Base-by-base conservation (phyloP, 2,113 vertebrate genomes). In the Heloderma charlesbogerti region DNA sequence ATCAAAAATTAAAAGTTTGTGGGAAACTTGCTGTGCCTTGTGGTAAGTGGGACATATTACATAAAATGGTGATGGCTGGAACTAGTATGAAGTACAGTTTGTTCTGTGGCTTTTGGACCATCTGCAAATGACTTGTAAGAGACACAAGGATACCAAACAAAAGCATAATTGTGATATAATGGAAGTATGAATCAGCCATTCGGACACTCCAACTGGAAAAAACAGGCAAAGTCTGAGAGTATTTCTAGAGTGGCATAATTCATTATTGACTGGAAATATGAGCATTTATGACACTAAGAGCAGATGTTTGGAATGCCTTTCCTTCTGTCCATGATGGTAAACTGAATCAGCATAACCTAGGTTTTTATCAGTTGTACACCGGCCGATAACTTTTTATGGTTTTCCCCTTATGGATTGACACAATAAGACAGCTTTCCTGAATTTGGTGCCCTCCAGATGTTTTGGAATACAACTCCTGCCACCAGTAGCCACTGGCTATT, bases 61-160 rank as follows among this genome's bases (percentile, higher is more conserved):
- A 90, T 94, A 94, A 98, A 96, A 97, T 94, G 94, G 89, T 85
- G 92, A 94, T 95, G 94, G 87, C 84, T 96, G 94, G 94, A 96
- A 96, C 91, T 90, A 94, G 93, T 96, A 94, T 94, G 95, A 97
- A 97, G 96, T 96, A 97, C 96, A 97, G 95, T 93, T 96, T 97
- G 96, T 96, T 96, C 95, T 96, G 93, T 97, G 94, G 92, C 95
- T 97, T 95, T 96, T 96, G 96, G 95, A 96, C 94, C 96, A 95
- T 97, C 96, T 97, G 95, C 95, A 97, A 96, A 92, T 95, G 92
- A 96, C 92, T 97, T 97, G 87, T 91, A 94, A 95, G 94, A 96
- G 94, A 95, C 90, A 95, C 95, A 89, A 87, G 84, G 96, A 94
- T 96, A 93, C 96, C 96, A 97, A 94, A 96, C 90, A 96, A 95